Evolutionary conservation across 2,888 invertebrate genomes (phyloP).

Genomic region (Blastobasis lacticolella): DNA sequence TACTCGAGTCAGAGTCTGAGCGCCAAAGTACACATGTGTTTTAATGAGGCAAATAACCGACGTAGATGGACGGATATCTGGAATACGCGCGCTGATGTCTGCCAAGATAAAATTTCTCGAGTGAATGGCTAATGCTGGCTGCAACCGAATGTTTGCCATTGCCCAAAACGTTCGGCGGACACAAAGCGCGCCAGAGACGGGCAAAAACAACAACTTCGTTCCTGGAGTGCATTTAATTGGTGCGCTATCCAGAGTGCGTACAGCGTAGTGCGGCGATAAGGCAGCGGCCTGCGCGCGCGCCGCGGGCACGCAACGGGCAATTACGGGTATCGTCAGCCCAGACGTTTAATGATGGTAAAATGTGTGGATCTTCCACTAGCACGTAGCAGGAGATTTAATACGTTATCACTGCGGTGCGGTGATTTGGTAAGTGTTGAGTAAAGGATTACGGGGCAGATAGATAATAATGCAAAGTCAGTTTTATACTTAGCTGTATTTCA

Average conservation of each 20-base stretch:
- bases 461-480: too few relatives aligned
- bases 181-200: conserved; percentile 44
- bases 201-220: conserved; percentile 52
- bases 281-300: too few relatives aligned
- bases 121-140: conserved; percentile 34
- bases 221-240: conserved; percentile 55
- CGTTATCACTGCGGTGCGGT: too few relatives aligned
- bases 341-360: too few relatives aligned
- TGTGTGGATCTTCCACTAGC: too few relatives aligned
- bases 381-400: too few relatives aligned
- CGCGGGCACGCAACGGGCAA: too few relatives aligned
- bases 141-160: conserved; percentile 46
- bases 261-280: conserved; percentile 8
- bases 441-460: too few relatives aligned
- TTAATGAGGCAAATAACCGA: conserved; percentile 1
- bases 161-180: conserved; percentile 45
- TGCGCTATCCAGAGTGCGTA: conserved; percentile 23
- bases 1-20: not conserved
- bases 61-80: conserved; percentile 1
- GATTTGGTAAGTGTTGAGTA: too few relatives aligned
- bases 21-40: not conserved
- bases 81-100: conserved; percentile 24
- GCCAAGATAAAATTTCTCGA: conserved; percentile 41
- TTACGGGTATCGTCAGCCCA: too few relatives aligned
- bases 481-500: too few relatives aligned